Base-by-base conservation (phyloP, 2,113 vertebrate species). In the Gadus chalcogrammus region DNA sequence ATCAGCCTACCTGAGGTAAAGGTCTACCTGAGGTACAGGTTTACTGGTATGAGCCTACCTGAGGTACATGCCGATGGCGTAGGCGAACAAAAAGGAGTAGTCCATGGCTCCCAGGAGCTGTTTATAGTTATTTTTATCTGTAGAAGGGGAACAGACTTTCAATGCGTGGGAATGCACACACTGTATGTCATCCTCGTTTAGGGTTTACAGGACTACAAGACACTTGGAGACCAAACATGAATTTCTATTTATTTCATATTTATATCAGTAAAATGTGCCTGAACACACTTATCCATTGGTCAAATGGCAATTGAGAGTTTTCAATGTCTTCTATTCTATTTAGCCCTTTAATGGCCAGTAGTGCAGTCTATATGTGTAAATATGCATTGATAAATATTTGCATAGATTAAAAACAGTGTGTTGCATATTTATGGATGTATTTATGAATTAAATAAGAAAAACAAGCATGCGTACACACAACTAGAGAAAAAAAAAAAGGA, bases 21-120 rank as follows among this genome's bases (percentile, higher is more conserved):
- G 98, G 71, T 95, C 97, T 0, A 98, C 97, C 97, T 98, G 88
- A 99, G 91, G 69, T 95, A 99, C 97, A 99, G 98, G 71, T 95
- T 96, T 0, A 98, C 42, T 13, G 8, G 58, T 1, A 38, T 16
- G 63, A 8, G 17, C 84, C 83, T 88, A 98, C 97, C 97, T 98
- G 88, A 99, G 91, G 69, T 95, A 99, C 97, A 99, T 99, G 70
- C 95, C 97, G 0, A 98, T 81, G 17, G 97, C 96, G 0, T 99
- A 99, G 58, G 96, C 94, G 84, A 94, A 95, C 12, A 99, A 92
- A 85, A 99, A 99, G 56, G 96, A 95, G 0, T 97, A 96, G 75
- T 98, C 96, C 93, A 99, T 91, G 0, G 93, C 93, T 13, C 95
- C 95, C 24, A 97, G 89, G 48, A 99, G 85, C 82, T 97, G 93